Conservation (phyloP, 92 coral and sea anemone species). For the Nematostella vectensis region DNA sequence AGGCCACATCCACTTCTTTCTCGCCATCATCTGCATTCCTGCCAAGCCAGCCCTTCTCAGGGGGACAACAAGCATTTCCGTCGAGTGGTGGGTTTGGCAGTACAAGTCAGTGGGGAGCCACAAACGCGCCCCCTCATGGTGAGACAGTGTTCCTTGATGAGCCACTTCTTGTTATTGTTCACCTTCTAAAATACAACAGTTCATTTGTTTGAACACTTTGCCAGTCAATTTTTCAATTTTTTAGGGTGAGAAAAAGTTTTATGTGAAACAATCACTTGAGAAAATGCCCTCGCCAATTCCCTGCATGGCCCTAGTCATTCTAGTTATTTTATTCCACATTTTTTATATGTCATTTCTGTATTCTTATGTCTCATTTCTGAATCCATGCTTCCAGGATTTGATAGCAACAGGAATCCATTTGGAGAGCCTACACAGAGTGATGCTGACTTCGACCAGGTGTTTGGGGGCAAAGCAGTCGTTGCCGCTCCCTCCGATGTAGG, state of each 20-base stretch:
- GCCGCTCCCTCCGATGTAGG: constrained; percentile 13
- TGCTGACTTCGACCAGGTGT: constrained; percentile 56
- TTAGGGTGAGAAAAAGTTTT: too few relatives aligned
- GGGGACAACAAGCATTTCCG: constrained; percentile 36
- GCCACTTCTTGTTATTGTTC: too few relatives aligned
- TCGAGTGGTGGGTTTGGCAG: constrained; percentile 37
- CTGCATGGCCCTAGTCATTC: too few relatives aligned
- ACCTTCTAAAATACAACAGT: too few relatives aligned
- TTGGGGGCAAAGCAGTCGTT: constrained; percentile 20
- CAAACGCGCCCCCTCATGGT: background rate
- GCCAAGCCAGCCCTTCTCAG: constrained; percentile 73
- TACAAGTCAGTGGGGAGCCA: background rate
- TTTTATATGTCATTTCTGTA: too few relatives aligned
- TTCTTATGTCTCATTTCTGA: too few relatives aligned
- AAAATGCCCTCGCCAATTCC: too few relatives aligned
- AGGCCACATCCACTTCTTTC: constrained; percentile 36
- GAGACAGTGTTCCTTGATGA: too few relatives aligned
- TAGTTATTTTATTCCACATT: too few relatives aligned
- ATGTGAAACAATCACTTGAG: too few relatives aligned
- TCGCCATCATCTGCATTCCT: constrained; percentile 49
- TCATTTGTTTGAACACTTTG: too few relatives aligned
- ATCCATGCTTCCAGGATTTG: constrained; percentile 48
- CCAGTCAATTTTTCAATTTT: too few relatives aligned
- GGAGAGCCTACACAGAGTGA: constrained; percentile 11
- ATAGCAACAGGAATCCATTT: constrained; percentile 24